Evolutionary conservation across 2,797 vertebrate species (phyloP), one percentile per base, ranked within the genome.

Genomic region (Sarcoramphus papa): DNA sequence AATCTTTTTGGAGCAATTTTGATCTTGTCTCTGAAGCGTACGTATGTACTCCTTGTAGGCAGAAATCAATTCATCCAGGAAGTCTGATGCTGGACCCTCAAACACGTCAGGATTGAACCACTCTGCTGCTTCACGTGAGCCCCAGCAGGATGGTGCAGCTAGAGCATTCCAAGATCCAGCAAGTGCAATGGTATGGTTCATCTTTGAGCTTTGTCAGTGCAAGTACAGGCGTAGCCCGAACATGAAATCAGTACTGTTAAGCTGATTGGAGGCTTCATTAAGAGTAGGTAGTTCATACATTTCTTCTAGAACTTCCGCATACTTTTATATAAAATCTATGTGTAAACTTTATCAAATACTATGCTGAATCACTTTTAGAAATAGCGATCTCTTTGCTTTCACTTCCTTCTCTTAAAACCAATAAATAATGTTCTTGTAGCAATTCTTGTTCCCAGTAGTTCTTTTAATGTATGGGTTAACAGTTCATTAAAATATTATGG

Each of bases 51-150:
- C 45, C 57, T 92, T 96, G 60, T 79, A 98, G 98, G 98, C 98
- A 84, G 98, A 98, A 97, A 97, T 98, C 65, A 98, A 88, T 96
- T 98, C 98, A 47, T 97, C 98, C 86, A 95, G 97, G 92, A 98
- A 97, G 53, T 93, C 97, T 86, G 92, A 95, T 22, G 80, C 97
- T 83, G 98, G 97, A 64, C 56, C 97, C 40, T 88, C 96, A 78
- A 43, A 73, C 13, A 3, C 20, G 1, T 91, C 97, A 9, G 96
- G 96, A 63, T 62, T 95, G 86, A 98, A 62, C 75, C 92, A 73
- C 37, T 92, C 97, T 69, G 88, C 92, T 7, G n/a, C 95, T 70
- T 84, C 97, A 20, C 63, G 4, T 67, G 97, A 97, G 63, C 85
- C 95, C 74, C 97, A 95, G 74, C 95, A 98, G 98, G 99, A 99